These are phyloP conservation scores for Drosophila saltans DNA, from an alignment of 1,140 invertebrate species.

Conservation along the genomic window DNA sequence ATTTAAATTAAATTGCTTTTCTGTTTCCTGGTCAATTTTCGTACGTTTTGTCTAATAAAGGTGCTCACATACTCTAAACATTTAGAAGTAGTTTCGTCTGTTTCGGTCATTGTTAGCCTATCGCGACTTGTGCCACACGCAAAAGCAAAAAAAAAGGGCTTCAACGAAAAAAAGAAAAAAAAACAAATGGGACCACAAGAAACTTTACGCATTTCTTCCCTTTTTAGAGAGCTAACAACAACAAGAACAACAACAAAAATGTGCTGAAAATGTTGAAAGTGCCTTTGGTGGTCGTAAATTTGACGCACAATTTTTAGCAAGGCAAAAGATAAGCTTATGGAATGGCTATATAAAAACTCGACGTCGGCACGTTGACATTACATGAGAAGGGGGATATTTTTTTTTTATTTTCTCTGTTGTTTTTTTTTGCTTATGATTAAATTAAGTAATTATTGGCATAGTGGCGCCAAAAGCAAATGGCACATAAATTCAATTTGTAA, in stretches of 20 bases:
- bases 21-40: too few species aligned
- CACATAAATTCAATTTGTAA: conserved; percentile 50
- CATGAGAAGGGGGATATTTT: conserved; percentile 35
- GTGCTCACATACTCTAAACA: not conserved
- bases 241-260: conserved; percentile 29
- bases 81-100: not conserved
- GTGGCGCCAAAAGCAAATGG: conserved; percentile 58
- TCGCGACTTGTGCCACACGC: conserved; percentile 64
- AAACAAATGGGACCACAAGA: conserved; percentile 38
- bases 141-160: conserved; percentile 28
- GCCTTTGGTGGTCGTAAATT: conserved; percentile 69
- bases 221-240: conserved; percentile 13
- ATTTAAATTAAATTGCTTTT: too few species aligned
- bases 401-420: conserved; percentile 25
- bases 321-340: conserved; percentile 62
- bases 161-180: conserved; percentile 28
- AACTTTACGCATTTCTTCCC: conserved; percentile 61
- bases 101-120: conserved; percentile 46
- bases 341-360: conserved; percentile 73
- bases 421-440: conserved; percentile 70
- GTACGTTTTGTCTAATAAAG: not conserved
- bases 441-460: conserved; percentile 76
- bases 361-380: conserved; percentile 31
- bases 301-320: conserved; percentile 52
- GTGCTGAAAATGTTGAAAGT: conserved; percentile 72